phyloP scores from a whole-genome alignment of 1,140 invertebrate genomes.

The Meloidogyne exigua region DNA sequence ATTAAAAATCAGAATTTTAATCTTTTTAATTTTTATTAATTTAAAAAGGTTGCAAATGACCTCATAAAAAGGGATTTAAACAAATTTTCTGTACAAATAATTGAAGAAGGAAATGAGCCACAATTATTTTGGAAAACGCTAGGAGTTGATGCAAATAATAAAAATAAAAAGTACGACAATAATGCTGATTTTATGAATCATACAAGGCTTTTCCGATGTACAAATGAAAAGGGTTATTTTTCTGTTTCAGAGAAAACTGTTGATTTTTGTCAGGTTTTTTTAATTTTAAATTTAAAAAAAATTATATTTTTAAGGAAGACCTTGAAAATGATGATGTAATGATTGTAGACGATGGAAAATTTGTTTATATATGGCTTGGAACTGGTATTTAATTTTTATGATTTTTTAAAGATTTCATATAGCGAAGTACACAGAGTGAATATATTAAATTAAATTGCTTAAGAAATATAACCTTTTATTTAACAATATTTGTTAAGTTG shows the following conservation, averaged over 20 bases:
- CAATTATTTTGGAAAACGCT: constrained; percentile 97
- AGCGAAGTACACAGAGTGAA: too few species aligned
- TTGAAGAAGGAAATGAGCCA: constrained; percentile 95
- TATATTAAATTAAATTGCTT: too few species aligned
- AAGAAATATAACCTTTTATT: too few species aligned
- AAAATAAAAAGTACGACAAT: constrained; percentile 82
- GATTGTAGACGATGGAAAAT: constrained; percentile 96
- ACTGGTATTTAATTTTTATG: constrained; percentile 64
- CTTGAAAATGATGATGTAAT: constrained; percentile 98
- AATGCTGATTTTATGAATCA: constrained; percentile 90
- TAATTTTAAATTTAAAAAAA: background rate
- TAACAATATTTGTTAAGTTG: too few species aligned
- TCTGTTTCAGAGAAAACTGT: constrained; percentile 98
- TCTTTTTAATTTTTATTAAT: background rate
- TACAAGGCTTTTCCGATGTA: constrained; percentile 92
- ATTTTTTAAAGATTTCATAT: too few species aligned
- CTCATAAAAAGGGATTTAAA: constrained; percentile 51
- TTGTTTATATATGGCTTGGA: constrained; percentile 96
- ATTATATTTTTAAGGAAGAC: constrained; percentile 76
- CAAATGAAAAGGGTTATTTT: constrained; percentile 98
- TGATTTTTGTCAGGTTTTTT: constrained; percentile 91
- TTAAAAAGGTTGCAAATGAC: constrained; percentile 57
- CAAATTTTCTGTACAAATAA: constrained; percentile 70
- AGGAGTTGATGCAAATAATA: constrained; percentile 78
- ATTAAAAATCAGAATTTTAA: too few species aligned